Evolutionary conservation across 1,140 invertebrate species (phyloP).

Genomic region (Sminthurides bifidus): DNA sequence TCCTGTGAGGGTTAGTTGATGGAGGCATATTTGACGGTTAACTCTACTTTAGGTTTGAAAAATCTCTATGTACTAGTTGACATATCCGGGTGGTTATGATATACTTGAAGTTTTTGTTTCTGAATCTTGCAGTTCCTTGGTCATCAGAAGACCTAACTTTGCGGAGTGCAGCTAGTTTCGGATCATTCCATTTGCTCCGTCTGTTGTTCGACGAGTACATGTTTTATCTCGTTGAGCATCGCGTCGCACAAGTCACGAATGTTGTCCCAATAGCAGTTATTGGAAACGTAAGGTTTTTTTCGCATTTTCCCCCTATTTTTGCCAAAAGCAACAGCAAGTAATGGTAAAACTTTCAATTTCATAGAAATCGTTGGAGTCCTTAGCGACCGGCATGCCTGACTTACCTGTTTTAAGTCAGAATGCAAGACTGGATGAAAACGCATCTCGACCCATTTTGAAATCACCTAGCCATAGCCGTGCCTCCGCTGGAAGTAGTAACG

Average conservation of each 20-base stretch:
- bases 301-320: no score
- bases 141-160: conserved; percentile 89
- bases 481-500: no score
- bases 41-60: background rate
- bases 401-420: no score
- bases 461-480: no score
- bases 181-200: conserved; percentile 95
- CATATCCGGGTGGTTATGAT: conserved; percentile 12
- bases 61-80: no score
- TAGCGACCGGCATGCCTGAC: no score
- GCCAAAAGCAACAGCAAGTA: no score
- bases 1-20: background rate
- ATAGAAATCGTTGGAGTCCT: no score
- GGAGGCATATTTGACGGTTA: background rate
- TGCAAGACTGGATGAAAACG: no score
- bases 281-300: conserved; percentile 43
- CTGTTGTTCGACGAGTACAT: conserved; percentile 98
- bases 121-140: conserved; percentile 66
- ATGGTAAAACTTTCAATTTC: no score
- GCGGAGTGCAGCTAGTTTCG: conserved; percentile 92
- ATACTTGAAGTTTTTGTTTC: conserved; percentile 8
- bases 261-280: conserved; percentile 91
- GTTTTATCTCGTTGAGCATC: conserved; percentile 95
- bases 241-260: conserved; percentile 79
- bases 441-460: no score